Evolutionary conservation across 2,797 vertebrate genomes (phyloP).

Genomic region (Falco peregrinus): DNA sequence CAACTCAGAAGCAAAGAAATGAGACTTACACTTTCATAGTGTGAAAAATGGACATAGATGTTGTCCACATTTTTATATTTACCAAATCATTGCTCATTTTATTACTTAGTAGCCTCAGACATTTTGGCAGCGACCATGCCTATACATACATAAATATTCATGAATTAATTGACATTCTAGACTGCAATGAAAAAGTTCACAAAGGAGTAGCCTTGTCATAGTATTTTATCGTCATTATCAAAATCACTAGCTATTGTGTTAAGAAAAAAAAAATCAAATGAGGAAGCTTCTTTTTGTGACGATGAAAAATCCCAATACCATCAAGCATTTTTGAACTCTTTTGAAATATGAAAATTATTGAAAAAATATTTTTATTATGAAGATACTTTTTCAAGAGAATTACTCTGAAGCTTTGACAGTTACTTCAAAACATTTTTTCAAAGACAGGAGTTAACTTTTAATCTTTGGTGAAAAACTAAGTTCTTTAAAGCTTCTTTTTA

Average conservation of each 20-base stretch:
- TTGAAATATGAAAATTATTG: neutral
- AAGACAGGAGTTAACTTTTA: neutral
- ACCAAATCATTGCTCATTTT: neutral
- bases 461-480: neutral
- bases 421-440: slow-evolving; percentile 1
- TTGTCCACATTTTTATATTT: neutral
- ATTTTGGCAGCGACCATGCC: fast-evolving
- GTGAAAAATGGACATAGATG: neutral
- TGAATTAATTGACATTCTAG: neutral
- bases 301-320: neutral
- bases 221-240: neutral
- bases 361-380: neutral
- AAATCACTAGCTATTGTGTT: neutral
- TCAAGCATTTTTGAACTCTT: neutral
- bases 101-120: neutral
- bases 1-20: neutral
- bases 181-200: neutral
- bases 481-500: neutral
- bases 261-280: neutral
- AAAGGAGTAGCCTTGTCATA: neutral
- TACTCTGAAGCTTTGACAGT: neutral
- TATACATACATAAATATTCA: neutral
- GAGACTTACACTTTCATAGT: fast-evolving
- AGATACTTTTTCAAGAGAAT: neutral
- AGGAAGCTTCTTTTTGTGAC: neutral